Conservation (phyloP, 1,140 invertebrate species). For the Lepidurus apus region DNA sequence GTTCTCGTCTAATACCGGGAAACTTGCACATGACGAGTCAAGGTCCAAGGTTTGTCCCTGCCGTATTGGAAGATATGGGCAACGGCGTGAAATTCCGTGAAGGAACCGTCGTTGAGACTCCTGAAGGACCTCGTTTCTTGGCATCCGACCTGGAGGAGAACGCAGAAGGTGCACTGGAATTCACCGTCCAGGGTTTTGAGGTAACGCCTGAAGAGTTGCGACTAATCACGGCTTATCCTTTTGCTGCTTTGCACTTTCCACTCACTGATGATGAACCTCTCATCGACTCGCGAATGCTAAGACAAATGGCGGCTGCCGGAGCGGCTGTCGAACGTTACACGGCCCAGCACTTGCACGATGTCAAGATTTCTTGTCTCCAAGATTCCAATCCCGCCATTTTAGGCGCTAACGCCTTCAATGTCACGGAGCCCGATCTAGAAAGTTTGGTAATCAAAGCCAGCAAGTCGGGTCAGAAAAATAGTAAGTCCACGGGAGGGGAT, state of each 20-base stretch:
- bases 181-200: slow-evolving; percentile 68
- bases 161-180: slow-evolving; percentile 58
- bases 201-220: slow-evolving; percentile 62
- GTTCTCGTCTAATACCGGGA: slow-evolving; percentile 47
- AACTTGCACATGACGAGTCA: slow-evolving; percentile 53
- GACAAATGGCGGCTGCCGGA: slow-evolving; percentile 62
- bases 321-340: slow-evolving; percentile 60
- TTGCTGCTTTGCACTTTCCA: slow-evolving; percentile 42
- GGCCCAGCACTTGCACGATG: slow-evolving; percentile 35
- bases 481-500: too few species aligned
- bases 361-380: slow-evolving; percentile 33
- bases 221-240: slow-evolving; percentile 53
- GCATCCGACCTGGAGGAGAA: slow-evolving; percentile 61
- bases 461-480: not conserved
- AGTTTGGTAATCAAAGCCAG: not conserved
- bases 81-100: slow-evolving; percentile 62
- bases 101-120: slow-evolving; percentile 64
- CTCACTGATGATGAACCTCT: slow-evolving; percentile 53
- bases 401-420: slow-evolving; percentile 32
- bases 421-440: slow-evolving; percentile 18
- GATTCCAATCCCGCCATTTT: slow-evolving; percentile 30
- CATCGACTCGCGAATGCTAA: slow-evolving; percentile 60
- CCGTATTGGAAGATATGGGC: slow-evolving; percentile 66
- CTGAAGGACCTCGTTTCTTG: slow-evolving; percentile 62
- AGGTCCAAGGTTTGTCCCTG: slow-evolving; percentile 62